Evolutionary conservation across 2,113 vertebrate genomes (phyloP).

Genomic region (Heliornis fulica): DNA sequence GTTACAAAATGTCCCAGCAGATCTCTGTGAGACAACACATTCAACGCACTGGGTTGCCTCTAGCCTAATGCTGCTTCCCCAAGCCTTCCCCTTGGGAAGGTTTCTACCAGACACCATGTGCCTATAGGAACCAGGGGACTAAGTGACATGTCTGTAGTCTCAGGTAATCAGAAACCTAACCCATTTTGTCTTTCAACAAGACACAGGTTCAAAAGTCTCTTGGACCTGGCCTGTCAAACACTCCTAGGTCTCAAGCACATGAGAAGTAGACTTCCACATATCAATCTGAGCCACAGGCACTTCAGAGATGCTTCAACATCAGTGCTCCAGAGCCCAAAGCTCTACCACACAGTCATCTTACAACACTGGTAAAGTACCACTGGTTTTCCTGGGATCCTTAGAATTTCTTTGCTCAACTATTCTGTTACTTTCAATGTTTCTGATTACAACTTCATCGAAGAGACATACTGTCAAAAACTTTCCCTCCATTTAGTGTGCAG

Average conservation of each 20-base stretch:
- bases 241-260: not conserved
- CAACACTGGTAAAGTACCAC: not conserved
- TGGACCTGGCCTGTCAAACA: not conserved
- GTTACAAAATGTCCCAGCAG: not conserved
- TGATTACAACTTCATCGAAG: constrained; percentile 45
- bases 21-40: not conserved
- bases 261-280: not conserved
- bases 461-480: not conserved
- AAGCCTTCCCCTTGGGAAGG: not conserved
- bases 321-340: not conserved
- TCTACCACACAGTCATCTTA: not conserved
- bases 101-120: not conserved
- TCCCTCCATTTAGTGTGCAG: constrained; percentile 11
- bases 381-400: not conserved
- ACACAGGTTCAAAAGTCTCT: not conserved
- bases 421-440: constrained; percentile 23
- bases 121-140: not conserved
- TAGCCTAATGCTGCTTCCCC: not conserved
- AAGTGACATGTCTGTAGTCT: not conserved
- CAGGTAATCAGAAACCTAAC: not conserved
- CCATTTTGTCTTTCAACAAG: not conserved
- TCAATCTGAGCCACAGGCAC: not conserved
- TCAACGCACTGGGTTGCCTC: not conserved
- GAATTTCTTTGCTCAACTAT: not conserved
- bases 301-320: not conserved